Percentiles rank a stretch among this genome's conserved stretches.
These are phyloP conservation scores for Hyperoplus lanceolatus DNA, from an alignment of 2,797 vertebrate genomes.

Conservation along the genomic window DNA sequence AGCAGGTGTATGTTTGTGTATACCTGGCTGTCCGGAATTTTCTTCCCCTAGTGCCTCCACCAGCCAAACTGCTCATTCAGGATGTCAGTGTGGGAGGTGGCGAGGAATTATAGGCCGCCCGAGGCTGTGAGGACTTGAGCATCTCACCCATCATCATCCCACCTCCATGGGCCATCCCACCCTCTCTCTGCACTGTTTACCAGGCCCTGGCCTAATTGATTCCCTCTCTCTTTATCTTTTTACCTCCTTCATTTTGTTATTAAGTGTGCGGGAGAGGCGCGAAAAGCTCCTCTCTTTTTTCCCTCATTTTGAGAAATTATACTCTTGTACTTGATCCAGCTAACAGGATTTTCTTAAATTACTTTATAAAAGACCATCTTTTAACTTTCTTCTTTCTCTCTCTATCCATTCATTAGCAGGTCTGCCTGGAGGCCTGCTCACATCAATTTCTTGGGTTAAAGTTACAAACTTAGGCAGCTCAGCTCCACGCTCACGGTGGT, in stretches of 20 bases:
- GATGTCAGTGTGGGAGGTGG: conserved; percentile 56
- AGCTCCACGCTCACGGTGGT: conserved; percentile 97
- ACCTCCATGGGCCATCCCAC: conserved; percentile 70
- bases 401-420: conserved; percentile 99
- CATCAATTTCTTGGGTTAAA: conserved; percentile 99
- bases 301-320: conserved; percentile 95
- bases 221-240: conserved; percentile 85
- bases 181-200: conserved; percentile 82
- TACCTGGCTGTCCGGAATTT: conserved; percentile 35
- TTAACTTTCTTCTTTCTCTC: conserved; percentile 99
- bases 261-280: conserved; percentile 81
- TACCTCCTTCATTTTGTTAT: conserved; percentile 87
- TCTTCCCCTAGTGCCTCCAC: conserved; percentile 26
- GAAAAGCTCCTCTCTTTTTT: conserved; percentile 74
- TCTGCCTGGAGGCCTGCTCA: conserved; percentile 98
- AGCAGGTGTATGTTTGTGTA: conserved; percentile 8
- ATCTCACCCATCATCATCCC: conserved; percentile 63
- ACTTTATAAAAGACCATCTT: conserved; percentile 99
- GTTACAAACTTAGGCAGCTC: conserved; percentile 99
- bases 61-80: conserved; percentile 42
- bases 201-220: conserved; percentile 83
- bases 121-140: conserved; percentile 58
- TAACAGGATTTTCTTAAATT: conserved; percentile 99
- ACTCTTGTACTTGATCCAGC: conserved; percentile 99
- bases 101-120: conserved; percentile 48